Base-by-base conservation (phyloP, 2,113 vertebrate genomes). In the Phaethornis superciliosus region DNA sequence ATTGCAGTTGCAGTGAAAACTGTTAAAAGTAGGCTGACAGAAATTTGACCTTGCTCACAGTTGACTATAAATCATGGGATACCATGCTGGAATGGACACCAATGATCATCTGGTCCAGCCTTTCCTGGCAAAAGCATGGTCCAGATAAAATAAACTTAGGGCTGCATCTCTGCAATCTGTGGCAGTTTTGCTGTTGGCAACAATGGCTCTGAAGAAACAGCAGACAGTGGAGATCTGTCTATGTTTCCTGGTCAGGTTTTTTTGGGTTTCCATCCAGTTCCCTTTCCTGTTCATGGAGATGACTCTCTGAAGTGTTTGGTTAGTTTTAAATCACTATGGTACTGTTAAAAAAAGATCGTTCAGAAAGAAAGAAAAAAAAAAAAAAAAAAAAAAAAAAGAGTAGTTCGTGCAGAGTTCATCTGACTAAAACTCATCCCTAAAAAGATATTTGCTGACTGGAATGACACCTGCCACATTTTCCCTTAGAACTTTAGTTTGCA, bases 101-200 rank as follows among this genome's bases (percentile, higher is more conserved):
- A 49, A 49, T 18, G 18, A 49, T 22, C 47, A 49, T 9, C 47
- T 49, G 47, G 47, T 49, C 20, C 47, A 49, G 22, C 9, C 20
- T 49, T 49, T 49, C 20, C 9, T 22, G 47, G 20, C 47, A 49
- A 49, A 49, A 49, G 17, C 47, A 49, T 22, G 47, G 47, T 49
- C 47, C 22, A 49, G 47, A 49, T 10, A 52, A 81, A 70, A 27
- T 20, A 64, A 35, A 40, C 16, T 37, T 79, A 65, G 77, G 65
- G 54, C 54, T 59, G 78, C 67, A 85, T 37, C 78, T 12, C 70
- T 69, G 65, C 64, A 37, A 23, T 62, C 70, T 51, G 42, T 62
- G 33, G 84, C 58, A 94, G 77, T 90, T 94, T 23, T 87, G 49
- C 44, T 78, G 33, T n/a, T 65, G 54, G 40, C 58, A 94, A 76